Base-by-base conservation (phyloP, 2,797 vertebrate species). In the Rhyacichthys aspro region DNA sequence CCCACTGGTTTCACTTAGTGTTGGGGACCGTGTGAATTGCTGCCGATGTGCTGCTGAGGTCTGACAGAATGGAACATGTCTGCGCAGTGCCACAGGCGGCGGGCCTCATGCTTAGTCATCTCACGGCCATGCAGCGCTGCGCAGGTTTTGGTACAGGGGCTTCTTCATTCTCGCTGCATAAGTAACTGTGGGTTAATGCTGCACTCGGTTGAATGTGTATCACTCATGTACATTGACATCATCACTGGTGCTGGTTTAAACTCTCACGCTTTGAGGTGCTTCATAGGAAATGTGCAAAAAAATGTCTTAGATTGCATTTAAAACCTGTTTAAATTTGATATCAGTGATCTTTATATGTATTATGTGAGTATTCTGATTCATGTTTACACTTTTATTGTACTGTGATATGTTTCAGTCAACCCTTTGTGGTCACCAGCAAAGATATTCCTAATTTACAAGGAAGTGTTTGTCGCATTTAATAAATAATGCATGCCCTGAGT, bases 31-130 rank as follows among this genome's bases (percentile, higher is more conserved):
- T 86, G 86, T 85, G 87, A 90, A 89, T 78, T 61, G 81, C 75
- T 80, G 74, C 73, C 65, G 82, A 67, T 82, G 81, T 82, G 85
- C 82, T 67, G 77, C 78, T 50, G 56, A 44, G 72, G 65, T 71
- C 74, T 88, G 86, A 86, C 87, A 84, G 85, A 89, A 84, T 87
- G 87, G 89, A 90, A 91, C 88, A 90, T 85, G 88, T 86, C 87
- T 86, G 70, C 78, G 59, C 70, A 60, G 72, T 65, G 76, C 86
- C 80, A 87, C 83, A 84, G 80, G 80, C 84, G 48, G 78, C 48
- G 0, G 80, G 80, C 76, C 76, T 72, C 76, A 71, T 79, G 84
- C 81, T 87, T 81, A 85, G 84, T 88, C 86, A 87, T 85, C 79
- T 81, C 42, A 1, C 59, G 68, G 74, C 78, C 61, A 42, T 74